Evolutionary conservation across 1,140 invertebrate species (phyloP).

Genomic region (Apis laboriosa): DNA sequence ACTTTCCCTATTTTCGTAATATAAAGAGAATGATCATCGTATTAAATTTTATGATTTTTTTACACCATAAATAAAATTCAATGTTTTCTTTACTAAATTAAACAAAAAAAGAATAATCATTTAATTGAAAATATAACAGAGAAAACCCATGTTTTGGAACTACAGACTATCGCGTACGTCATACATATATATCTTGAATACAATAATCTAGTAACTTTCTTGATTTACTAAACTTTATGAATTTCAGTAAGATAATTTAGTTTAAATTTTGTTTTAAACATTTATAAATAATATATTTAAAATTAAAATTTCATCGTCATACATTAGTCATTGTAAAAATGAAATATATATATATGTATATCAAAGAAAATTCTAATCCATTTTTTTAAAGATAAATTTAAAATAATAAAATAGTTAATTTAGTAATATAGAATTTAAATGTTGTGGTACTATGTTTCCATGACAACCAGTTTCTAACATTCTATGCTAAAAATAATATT

Average conservation of each 20-base stretch:
- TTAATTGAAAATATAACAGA: constrained; percentile 33
- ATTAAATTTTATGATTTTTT: neutral
- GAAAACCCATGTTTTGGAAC: constrained; percentile 67
- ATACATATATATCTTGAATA: constrained; percentile 49
- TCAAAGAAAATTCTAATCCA: neutral
- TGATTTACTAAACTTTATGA: constrained; percentile 14
- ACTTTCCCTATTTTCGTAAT: constrained; percentile 56
- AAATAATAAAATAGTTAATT: neutral
- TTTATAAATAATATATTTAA: neutral
- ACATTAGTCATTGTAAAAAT: neutral
- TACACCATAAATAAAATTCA: constrained; percentile 13
- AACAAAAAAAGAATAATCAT: constrained; percentile 17
- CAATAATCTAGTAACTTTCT: constrained; percentile 56
- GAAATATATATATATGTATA: neutral
- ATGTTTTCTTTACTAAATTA: neutral
- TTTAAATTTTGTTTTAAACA: neutral
- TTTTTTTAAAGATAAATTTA: constrained; percentile 13
- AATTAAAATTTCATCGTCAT: neutral
- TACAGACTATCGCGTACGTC: constrained; percentile 67
- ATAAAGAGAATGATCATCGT: constrained; percentile 25
- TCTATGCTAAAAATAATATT: neutral
- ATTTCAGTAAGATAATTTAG: neutral
- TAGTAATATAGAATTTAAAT: constrained; percentile 30
- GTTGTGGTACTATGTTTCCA: constrained; percentile 39
- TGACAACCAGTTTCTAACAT: constrained; percentile 25